These are phyloP conservation scores for Takifugu ocellatus DNA, from an alignment of 2,797 vertebrate species.

Conservation along the genomic window DNA sequence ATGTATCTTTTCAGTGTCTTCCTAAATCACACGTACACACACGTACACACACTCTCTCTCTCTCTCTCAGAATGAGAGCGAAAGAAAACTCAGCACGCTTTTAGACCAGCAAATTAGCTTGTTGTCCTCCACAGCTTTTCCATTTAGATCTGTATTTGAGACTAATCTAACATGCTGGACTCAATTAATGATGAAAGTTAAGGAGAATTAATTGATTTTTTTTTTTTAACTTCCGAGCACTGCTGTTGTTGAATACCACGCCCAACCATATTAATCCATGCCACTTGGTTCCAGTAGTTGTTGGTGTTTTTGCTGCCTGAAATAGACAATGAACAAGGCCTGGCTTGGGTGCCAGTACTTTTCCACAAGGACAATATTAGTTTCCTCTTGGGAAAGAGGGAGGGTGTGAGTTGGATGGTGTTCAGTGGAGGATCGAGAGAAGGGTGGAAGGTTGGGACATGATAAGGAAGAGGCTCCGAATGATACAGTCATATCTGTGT, in stretches of 20 bases:
- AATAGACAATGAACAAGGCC: conserved; percentile 77
- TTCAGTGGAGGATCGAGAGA: conserved; percentile 16
- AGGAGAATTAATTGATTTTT: neutral
- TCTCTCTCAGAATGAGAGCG: neutral
- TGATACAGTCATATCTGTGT: too few relatives aligned
- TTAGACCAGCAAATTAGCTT: neutral
- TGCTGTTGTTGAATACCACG: too few relatives aligned
- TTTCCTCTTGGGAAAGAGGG: conserved; percentile 55
- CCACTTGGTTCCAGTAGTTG: conserved; percentile 42
- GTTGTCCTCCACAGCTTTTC: neutral
- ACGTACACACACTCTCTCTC: too few relatives aligned
- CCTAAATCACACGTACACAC: neutral
- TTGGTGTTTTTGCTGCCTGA: conserved; percentile 44
- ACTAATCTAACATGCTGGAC: too few relatives aligned
- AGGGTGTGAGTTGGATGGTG: conserved; percentile 15
- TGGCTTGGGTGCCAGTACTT: conserved; percentile 73
- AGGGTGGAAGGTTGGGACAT: conserved; percentile 14
- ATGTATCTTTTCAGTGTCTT: neutral
- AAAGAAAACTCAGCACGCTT: neutral
- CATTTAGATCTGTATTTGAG: too few relatives aligned
- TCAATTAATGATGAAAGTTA: too few relatives aligned
- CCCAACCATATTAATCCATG: conserved; percentile 9
- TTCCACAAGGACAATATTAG: conserved; percentile 74
- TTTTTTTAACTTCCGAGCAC: neutral
- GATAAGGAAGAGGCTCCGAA: conserved; percentile 4